Base-by-base conservation (phyloP, 1,140 invertebrate species). In the Steinernema feltiae region DNA sequence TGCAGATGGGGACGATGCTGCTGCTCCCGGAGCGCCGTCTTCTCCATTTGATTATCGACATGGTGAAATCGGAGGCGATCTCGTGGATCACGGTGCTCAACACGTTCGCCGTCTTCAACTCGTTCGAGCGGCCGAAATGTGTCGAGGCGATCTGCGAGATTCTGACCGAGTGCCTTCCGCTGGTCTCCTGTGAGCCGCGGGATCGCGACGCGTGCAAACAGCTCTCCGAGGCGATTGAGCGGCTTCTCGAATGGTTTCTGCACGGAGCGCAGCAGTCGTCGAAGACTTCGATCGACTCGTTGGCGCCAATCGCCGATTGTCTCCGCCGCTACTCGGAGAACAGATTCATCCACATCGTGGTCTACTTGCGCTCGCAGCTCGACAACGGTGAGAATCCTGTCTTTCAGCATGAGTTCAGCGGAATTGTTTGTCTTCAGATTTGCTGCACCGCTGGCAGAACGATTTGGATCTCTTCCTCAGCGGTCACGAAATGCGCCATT, bases 71-170 rank as follows among this genome's bases (percentile, higher is more conserved):
- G 24, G 53, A 63, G 24, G 24, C 53, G 53, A 63, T 63, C 24
- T 63, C 53, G 7, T 63, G 53, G 53, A 63, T 63, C 53, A 63
- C 53, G 7, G 53, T 63, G 12, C 12, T 63, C 53, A 63, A 63
- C 24, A 63, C 53, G 7, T 63, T 63, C 53, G 53, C 53, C 7
- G 3, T 3, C 7, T 63, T 63, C 53, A 63, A 63, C 53, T 12
- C 12, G 2, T 63, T 63, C 53, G 53, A 63, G 53, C 12, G 24
- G 24, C 53, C 53, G 15, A 63, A 63, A 63, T 63, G 53, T 21
- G 53, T 63, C 12, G 53, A 12, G 3, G 53, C 53, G 15, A 63
- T 63, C 24, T 63, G 53, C 53, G 15, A 63, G 7, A 27, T 63
- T 27, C 53, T 63, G 12, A 3, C 3, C 12, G 53, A 63, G 12